Evolutionary conservation across 35 echinoderm and acorn worm genomes (phyloP).

Genomic region (Lytechinus variegatus): DNA sequence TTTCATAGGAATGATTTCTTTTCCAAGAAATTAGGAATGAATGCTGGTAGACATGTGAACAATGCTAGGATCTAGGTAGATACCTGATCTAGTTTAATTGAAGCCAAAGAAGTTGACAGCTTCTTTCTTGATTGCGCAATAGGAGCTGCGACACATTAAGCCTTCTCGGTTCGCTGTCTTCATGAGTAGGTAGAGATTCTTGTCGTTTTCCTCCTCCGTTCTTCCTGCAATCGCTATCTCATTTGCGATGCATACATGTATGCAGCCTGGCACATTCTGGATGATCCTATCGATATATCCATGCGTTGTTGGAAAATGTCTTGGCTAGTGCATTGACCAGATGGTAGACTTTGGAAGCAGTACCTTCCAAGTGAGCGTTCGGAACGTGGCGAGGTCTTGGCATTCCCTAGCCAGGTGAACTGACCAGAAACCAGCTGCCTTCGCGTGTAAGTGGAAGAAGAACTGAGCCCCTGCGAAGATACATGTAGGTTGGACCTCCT

Average conservation of each 20-base stretch:
- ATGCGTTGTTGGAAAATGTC: no score
- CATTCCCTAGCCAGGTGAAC: slow-evolving; percentile 28
- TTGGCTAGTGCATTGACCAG: no score
- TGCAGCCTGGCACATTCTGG: background rate
- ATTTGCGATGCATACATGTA: slow-evolving; percentile 38
- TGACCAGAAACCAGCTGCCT: slow-evolving; percentile 62
- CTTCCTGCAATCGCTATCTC: slow-evolving; percentile 54
- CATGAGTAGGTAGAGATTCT: slow-evolving; percentile 41
- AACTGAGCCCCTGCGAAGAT: no score
- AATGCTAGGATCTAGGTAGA: slow-evolving; percentile 48
- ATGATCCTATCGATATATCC: no score
- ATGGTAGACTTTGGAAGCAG: no score
- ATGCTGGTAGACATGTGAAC: slow-evolving; percentile 39
- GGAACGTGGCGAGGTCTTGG: background rate
- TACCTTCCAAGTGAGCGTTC: slow-evolving; percentile 44
- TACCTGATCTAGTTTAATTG: background rate
- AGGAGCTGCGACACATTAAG: slow-evolving; percentile 46
- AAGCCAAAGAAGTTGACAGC: slow-evolving; percentile 48
- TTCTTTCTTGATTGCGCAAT: slow-evolving; percentile 38
- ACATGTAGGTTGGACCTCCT: no score
- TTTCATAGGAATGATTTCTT: slow-evolving; percentile 20
- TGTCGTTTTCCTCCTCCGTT: slow-evolving; percentile 58
- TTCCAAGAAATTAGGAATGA: slow-evolving; percentile 51
- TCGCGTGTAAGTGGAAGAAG: slow-evolving; percentile 55
- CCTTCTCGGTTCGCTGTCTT: slow-evolving; percentile 45